Percentiles rank a stretch among this genome's conserved stretches.
These are phyloP conservation scores for Pipistrellus pipistrellus DNA, from an alignment of 2,797 vertebrate species.

Conservation along the genomic window DNA sequence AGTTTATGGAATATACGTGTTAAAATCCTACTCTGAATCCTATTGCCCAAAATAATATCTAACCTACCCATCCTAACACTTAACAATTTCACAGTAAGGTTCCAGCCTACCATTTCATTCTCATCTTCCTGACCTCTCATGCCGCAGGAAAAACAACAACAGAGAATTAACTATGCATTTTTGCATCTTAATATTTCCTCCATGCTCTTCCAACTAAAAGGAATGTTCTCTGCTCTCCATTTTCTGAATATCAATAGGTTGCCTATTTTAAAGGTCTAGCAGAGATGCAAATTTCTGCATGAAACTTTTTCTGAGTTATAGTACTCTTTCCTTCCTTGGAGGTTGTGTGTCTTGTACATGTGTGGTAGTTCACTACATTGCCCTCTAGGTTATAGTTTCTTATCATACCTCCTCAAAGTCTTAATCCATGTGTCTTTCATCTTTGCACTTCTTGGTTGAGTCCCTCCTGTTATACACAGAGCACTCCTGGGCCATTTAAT, in stretches of 20 bases:
- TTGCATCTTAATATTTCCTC: not conserved
- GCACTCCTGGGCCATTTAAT: not conserved
- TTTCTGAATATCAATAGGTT: not conserved
- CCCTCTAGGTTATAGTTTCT: not conserved
- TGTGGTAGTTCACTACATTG: not conserved
- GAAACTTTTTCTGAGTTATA: not conserved
- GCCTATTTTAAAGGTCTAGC: not conserved
- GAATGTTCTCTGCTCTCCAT: not conserved
- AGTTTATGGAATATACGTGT: not conserved
- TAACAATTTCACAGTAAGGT: not conserved
- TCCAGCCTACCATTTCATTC: not conserved
- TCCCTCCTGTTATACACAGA: not conserved
- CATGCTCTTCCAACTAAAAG: not conserved
- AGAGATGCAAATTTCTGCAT: not conserved
- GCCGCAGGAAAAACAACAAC: not conserved
- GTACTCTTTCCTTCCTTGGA: not conserved
- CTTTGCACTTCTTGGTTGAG: not conserved
- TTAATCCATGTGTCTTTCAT: not conserved
- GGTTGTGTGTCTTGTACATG: not conserved
- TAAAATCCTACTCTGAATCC: not conserved
- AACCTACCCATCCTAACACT: not conserved
- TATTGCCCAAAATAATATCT: conserved; percentile 1
- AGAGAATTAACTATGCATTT: conserved; percentile 2
- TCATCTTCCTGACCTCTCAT: not conserved
- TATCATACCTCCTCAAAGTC: not conserved